These are phyloP conservation scores for Cinclus cinclus DNA, from an alignment of 2,113 vertebrate species.

Conservation along the genomic window DNA sequence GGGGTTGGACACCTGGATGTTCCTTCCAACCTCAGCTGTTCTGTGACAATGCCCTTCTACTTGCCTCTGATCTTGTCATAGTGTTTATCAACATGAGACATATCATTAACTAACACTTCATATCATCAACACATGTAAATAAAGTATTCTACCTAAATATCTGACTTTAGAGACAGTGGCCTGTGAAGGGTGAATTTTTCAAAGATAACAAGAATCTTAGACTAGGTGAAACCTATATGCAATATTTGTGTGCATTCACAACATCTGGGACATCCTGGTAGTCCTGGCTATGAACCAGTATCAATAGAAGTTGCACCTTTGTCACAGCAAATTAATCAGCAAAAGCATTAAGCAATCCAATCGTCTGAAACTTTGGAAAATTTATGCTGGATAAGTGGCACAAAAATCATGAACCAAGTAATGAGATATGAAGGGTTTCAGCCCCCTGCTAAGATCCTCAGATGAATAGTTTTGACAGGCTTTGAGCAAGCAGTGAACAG, in stretches of 20 bases:
- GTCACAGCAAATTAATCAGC: neutral
- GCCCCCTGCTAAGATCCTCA: neutral
- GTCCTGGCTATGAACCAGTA: neutral
- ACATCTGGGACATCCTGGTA: neutral
- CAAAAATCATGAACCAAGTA: neutral
- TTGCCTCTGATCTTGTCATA: neutral
- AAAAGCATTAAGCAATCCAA: neutral
- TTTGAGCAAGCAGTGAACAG: neutral
- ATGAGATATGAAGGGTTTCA: neutral
- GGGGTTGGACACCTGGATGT: neutral
- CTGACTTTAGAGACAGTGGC: neutral
- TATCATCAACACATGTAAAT: neutral
- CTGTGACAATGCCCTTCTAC: neutral
- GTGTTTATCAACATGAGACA: neutral
- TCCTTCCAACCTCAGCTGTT: neutral
- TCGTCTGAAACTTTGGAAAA: neutral
- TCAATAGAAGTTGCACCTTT: neutral
- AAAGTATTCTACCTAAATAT: neutral
- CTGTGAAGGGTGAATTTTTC: neutral
- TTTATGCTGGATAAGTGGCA: neutral
- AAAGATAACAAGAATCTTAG: neutral
- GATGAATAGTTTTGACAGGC: neutral
- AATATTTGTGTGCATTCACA: neutral
- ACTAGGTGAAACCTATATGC: neutral
- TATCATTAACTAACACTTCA: neutral